phyloP scores from a whole-genome alignment of 1,140 invertebrate genomes.

The Sitobion miscanthi region DNA sequence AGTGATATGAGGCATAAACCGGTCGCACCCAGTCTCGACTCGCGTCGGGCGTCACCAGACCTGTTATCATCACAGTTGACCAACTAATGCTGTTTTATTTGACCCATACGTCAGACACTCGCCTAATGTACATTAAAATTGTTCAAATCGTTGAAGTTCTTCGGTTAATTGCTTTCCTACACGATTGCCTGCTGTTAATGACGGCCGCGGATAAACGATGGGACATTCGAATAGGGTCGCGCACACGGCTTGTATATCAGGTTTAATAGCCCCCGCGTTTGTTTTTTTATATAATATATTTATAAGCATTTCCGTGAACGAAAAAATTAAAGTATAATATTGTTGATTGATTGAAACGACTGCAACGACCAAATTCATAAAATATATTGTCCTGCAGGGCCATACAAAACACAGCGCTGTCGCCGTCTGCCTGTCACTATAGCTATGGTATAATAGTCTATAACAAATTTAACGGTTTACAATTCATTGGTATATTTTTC shows the following conservation, averaged over 20 bases:
- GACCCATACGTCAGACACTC: neutral
- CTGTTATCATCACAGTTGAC: neutral
- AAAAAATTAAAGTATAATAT: neutral
- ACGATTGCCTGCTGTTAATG: neutral
- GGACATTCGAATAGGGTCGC: neutral
- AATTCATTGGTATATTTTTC: neutral
- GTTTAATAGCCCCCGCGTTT: neutral
- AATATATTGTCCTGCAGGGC: neutral
- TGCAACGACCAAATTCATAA: neutral
- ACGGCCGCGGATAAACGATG: neutral
- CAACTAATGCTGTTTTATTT: conserved; percentile 24
- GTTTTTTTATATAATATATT: neutral
- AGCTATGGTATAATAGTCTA: neutral
- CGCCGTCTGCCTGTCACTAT: neutral
- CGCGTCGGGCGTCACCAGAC: neutral
- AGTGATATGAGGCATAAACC: conserved; percentile 23
- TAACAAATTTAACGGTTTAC: neutral
- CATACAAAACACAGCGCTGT: neutral
- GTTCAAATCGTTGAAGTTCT: neutral
- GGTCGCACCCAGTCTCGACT: conserved; percentile 23
- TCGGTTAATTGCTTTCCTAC: conserved; percentile 12
- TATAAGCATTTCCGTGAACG: neutral
- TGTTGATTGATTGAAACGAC: neutral
- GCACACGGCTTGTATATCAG: no score
- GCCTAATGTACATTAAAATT: neutral